Base-by-base conservation (phyloP, 2,797 vertebrate genomes). In the Rhinatrema bivittatum region DNA sequence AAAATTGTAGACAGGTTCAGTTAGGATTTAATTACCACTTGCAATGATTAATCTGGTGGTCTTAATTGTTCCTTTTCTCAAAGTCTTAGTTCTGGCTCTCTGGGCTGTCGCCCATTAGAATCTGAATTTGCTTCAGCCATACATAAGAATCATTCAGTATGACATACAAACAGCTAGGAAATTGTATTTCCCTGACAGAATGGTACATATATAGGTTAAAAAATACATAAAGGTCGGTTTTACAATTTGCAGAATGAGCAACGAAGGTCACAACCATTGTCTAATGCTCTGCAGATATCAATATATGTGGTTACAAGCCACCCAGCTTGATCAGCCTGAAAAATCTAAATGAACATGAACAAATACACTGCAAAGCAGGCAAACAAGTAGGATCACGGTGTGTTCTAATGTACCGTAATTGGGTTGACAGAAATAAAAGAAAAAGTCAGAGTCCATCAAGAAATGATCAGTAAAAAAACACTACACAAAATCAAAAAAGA, bases 361-460 rank as follows among this genome's bases (percentile, higher is more conserved):
- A 65, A 66, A 68, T 65, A 72, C 56, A 62, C 51, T 34, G 54
- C 70, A 20, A 46, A 71, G 72, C 64, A 66, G 67, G 71, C 81
- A 57, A 51, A 62, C 68, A 51, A 70, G 47, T 64, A 58, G 39
- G 62, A 65, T 70, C 67, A 42, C 49, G 46, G 53, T 64, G 67
- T 71, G 55, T 75, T 45, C 45, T 57, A 53, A 59, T 39, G 55
- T 46, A 53, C 50, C 63, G 68, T 82, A 84, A 85, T 87, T 84
- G 82, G 55, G 69, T 74, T 82, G 86, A 82, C 87, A 87, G 82
- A 85, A 86, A 85, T 76, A 84, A 87, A 85, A 86, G 80, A 78
- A 78, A 85, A 84, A 87, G 81, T 85, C 69, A 81, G 73, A 83
- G 82, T 78, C 78, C 74, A 85, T 86, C 84, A 87, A 82, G 80